These are phyloP conservation scores for Halcyon smyrnensis DNA, from an alignment of 2,797 vertebrate genomes.

Conservation along the genomic window DNA sequence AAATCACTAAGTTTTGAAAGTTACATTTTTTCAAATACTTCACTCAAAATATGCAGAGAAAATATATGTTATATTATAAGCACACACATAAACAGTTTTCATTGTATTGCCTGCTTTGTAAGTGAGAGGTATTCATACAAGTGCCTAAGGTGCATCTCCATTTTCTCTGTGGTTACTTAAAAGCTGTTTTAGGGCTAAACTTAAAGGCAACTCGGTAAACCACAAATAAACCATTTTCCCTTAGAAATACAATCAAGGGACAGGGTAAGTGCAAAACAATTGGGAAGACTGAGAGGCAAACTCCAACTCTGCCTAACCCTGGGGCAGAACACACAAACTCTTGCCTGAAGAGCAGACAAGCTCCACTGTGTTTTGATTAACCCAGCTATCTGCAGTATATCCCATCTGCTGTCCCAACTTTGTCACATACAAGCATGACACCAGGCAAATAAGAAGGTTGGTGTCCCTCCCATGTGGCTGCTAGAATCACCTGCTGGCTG, in stretches of 20 bases:
- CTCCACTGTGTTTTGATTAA: not conserved
- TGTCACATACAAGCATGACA: not conserved
- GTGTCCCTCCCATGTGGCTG: not conserved
- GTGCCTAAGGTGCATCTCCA: not conserved
- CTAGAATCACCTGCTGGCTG: constrained; percentile 1
- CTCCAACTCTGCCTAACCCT: not conserved
- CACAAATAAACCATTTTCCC: not conserved
- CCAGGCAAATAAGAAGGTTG: not conserved
- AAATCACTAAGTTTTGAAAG: not conserved
- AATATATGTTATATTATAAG: not conserved
- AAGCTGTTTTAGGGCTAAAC: not conserved
- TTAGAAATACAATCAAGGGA: not conserved
- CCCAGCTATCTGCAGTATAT: not conserved
- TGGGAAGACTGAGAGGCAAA: not conserved
- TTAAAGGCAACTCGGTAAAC: not conserved
- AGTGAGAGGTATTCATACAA: not conserved
- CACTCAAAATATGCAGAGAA: constrained; percentile 18
- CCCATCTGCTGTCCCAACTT: not conserved
- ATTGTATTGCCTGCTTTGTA: not conserved
- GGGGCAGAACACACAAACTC: not conserved
- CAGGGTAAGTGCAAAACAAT: not conserved
- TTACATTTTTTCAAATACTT: not conserved
- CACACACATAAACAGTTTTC: not conserved
- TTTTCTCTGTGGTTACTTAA: not conserved
- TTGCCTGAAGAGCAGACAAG: not conserved